A percentile compares a stretch with the other conserved stretches of the same genome.
Evolutionary conservation across 1,140 invertebrate species (phyloP).

Genomic region (Platorchestia sp.): DNA sequence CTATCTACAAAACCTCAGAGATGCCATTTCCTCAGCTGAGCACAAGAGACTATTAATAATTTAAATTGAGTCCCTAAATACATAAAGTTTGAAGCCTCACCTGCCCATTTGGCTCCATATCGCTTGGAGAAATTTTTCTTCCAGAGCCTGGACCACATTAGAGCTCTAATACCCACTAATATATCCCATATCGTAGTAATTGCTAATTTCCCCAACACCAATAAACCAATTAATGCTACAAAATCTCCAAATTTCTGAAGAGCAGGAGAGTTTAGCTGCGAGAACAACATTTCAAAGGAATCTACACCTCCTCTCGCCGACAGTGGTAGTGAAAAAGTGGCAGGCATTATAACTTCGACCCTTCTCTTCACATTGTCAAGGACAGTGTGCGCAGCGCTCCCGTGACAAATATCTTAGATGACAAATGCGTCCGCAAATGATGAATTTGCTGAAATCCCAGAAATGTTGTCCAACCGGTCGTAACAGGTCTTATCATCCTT

Average conservation of each 20-base stretch:
- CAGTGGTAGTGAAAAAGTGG: conserved; percentile 13
- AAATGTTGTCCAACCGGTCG: neutral
- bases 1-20: too few species aligned
- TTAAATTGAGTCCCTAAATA: too few species aligned
- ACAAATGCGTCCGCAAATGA: neutral
- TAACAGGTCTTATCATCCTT: too few species aligned
- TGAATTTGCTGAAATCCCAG: neutral
- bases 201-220: conserved; percentile 51
- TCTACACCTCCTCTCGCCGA: conserved; percentile 37
- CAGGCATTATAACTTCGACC: neutral
- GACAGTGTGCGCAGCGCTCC: neutral
- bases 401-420: neutral
- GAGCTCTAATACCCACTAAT: conserved; percentile 51
- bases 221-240: conserved; percentile 50
- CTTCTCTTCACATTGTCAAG: neutral
- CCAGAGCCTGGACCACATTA: conserved; percentile 56
- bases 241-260: conserved; percentile 56
- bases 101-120: conserved; percentile 47
- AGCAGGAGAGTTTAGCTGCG: conserved; percentile 45
- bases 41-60: too few species aligned
- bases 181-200: conserved; percentile 50
- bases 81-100: neutral
- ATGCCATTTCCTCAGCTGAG: too few species aligned
- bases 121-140: conserved; percentile 56
- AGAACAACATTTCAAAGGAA: conserved; percentile 55